Evolutionary conservation across 2,888 invertebrate genomes (phyloP), one percentile per base, ranked within the genome.

Genomic region (Andrena praecox): DNA sequence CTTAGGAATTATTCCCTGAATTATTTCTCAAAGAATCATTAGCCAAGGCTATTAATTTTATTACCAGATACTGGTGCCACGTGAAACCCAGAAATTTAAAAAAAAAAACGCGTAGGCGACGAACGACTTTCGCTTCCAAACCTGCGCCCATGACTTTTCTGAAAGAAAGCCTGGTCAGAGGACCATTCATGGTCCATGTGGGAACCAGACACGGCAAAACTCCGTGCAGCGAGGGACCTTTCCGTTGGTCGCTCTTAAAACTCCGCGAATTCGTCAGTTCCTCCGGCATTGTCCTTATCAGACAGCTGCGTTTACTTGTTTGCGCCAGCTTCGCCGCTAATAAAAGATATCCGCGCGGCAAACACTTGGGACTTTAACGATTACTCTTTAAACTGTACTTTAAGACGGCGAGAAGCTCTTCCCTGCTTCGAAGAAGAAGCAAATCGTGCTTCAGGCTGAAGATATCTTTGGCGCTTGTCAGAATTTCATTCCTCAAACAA

Each of bases 131-230:
- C 66, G 59, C 63, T 67, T 48, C 12, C 31, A 12, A 12, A 50
- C 56, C 31, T 29, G 63, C 31, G 10, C 29, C 20, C 54, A 48
- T n/a, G 27, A 66, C 62, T 63, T 77, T 80, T 71, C 62, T 7
- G 66, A 50, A 60, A 31, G 29, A 20, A 20, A 50, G 60, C 74
- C 71, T 70, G 64, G 63, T 12, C 35, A 24, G 64, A 74, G 56
- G 73, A 67, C 59, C 16, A 42, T 16, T 42, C 12, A 5, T 42
- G 16, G 63, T 50, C 64, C 87, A 86, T 75, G 71, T 87, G 84
- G 85, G 60, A 77, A 74, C 82, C 75, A 86, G 75, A 60, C 72
- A 68, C 80, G 78, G 73, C 80, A 59, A 85, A 85, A 85, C 62
- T 35, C 56, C 48, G 59, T 62, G 42, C 77, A 75, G 80, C 54